phyloP scores from a whole-genome alignment of 1,140 invertebrate species.

The Anastrepha obliqua region DNA sequence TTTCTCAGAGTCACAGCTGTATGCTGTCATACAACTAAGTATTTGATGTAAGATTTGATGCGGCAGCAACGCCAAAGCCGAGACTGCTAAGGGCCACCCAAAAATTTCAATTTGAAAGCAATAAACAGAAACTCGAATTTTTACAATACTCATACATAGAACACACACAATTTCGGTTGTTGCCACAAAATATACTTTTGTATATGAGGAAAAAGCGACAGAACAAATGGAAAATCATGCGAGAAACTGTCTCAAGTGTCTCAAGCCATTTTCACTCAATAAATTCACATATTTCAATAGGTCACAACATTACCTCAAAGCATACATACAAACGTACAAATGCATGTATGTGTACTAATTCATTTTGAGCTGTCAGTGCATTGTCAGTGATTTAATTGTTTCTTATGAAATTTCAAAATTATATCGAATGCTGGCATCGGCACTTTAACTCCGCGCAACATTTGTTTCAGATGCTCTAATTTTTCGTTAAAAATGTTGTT shows the following conservation, averaged over 20 bases:
- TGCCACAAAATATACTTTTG: neutral
- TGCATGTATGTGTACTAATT: neutral
- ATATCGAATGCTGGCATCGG: conserved; percentile 31
- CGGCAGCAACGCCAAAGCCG: neutral
- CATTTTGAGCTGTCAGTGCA: neutral
- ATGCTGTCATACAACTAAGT: conserved; percentile 8
- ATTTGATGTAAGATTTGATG: conserved; percentile 26
- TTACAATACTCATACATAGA: neutral
- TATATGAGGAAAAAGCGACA: neutral
- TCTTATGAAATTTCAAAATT: conserved; percentile 22
- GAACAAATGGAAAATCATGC: neutral
- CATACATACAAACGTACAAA: neutral
- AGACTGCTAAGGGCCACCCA: neutral
- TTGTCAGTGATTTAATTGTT: conserved; percentile 35
- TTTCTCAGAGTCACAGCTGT: conserved; percentile 3
- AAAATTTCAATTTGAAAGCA: conserved; percentile 30
- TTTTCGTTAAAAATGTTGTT: neutral
- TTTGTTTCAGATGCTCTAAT: neutral
- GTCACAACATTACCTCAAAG: neutral
- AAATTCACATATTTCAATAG: neutral
- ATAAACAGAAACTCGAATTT: conserved; percentile 8
- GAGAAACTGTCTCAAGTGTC: conserved; percentile 15
- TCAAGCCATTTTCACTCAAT: conserved; percentile 33
- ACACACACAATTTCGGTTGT: too few relatives aligned
- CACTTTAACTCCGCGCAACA: neutral